Evolutionary conservation across 2,888 invertebrate species (phyloP).

Genomic region (Caenorhabditis parvicauda): DNA sequence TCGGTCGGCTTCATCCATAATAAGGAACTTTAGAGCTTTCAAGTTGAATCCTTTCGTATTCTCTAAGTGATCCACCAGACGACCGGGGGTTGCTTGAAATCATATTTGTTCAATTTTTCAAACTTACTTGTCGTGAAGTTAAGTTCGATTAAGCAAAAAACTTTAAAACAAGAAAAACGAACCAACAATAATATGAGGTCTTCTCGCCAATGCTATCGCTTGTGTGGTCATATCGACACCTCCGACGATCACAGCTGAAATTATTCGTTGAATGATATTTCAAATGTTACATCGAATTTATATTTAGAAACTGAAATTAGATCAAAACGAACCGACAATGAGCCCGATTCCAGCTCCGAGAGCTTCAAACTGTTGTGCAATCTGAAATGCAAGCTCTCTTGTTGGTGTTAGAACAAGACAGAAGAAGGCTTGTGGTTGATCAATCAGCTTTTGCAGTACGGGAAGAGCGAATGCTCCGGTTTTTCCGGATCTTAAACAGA

Average conservation of each 20-base stretch:
- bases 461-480: constrained; percentile 96
- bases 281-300: background rate
- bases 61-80: constrained; percentile 75
- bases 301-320: constrained; percentile 1
- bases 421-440: constrained; percentile 89
- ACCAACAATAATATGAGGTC: constrained; percentile 91
- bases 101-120: background rate
- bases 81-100: constrained; percentile 71
- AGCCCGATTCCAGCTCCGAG: constrained; percentile 85
- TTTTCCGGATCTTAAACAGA: constrained; percentile 75
- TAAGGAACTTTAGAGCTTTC: constrained; percentile 76
- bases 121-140: too few relatives aligned
- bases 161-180: constrained; percentile 34
- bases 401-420: constrained; percentile 92
- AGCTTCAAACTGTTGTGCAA: constrained; percentile 96
- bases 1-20: constrained; percentile 98
- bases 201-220: constrained; percentile 83
- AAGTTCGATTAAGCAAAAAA: background rate
- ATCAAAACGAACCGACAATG: constrained; percentile 71
- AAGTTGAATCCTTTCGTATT: constrained; percentile 96
- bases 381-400: constrained; percentile 94
- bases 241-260: constrained; percentile 84
- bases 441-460: constrained; percentile 84
- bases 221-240: constrained; percentile 98
- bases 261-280: too few relatives aligned